Evolutionary conservation across 2,888 invertebrate genomes (phyloP), one percentile per base, ranked within the genome.

Genomic region (Amblyteles armatorius): DNA sequence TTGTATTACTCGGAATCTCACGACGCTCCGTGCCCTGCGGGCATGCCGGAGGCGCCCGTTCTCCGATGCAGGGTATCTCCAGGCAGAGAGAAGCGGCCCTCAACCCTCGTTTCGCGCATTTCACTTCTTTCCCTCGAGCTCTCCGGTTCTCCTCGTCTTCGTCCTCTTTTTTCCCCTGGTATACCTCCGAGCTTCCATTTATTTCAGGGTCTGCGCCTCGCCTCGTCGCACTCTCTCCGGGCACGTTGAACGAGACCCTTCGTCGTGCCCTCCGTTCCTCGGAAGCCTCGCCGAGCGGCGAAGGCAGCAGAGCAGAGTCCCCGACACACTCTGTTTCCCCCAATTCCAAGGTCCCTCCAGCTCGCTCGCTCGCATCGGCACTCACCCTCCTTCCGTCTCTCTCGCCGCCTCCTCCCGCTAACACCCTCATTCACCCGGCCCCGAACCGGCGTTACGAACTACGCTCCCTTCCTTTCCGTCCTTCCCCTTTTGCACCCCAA

Each of bases 301-400:
- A 81, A 79, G 81, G 85, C 86, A 83, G 57, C 81, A 55, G 85
- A 84, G 86, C 78, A 88, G 87, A 90, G 90, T 88, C 89, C 90
- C 92, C 92, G 91, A 92, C 91, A 91, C 90, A 91, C 93, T 92
- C 92, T 91, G 92, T 91, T 92, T 92, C 92, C 91, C 88, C 89
- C 89, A 87, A 88, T 88, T 88, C 89, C 89, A 84, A 88, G 88
- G 88, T 87, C 86, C 63, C 87, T 80, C 88, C 86, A 83, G 80
- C 83, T 79, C 79, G 65, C 82, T 68, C 71, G 67, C 79, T 80
- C 77, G 72, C 78, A 40, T 29, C 36, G 22, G 33, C 74, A 13
- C 78, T 73, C 44, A 40, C 74, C 19, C 78, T 73, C 48, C 65
- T 87, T 79, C 87, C 86, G 87, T 16, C 82, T 57, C 65, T 55